Base-by-base conservation (phyloP, 2,888 invertebrate genomes). In the Lycia hirtaria region DNA sequence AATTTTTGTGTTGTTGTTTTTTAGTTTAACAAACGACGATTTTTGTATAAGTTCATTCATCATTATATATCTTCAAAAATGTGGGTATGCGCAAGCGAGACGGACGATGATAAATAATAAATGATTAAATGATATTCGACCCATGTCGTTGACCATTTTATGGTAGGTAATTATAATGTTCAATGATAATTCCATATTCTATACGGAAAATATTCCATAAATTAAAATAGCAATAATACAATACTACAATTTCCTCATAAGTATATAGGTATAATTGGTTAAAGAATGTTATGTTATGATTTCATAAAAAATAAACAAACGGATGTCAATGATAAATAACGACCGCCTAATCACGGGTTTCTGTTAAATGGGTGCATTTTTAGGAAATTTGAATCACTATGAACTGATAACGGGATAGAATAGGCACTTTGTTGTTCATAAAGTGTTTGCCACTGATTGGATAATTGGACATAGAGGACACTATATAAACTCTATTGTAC, bases 281-380 rank as follows among this genome's bases (percentile, higher is more conserved):
- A n/a, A n/a, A n/a, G n/a, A n/a, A 22, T 14, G 1, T 26, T 24
- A 17, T 26, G 14, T 54, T 4, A 28, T 49, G 37, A 58, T 47
- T 24, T 38, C 38, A 53, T 32, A 26, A 37, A n/a, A 44, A 43
- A 33, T 28, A 49, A 50, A 41, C 28, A 26, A 41, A 32, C 59
- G 54, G 59, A 59, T 10, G 50, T 55, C 24, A 50, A 40, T 22
- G 58, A 58, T 58, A 54, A 56, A 26, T 20, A 35, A 30, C 10
- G 19, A 38, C 5, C n/a, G n/a, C n/a, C 5, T 56, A 51, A 56
- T 56, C 45, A 33, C 33, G 32, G 45, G 22, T 43, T 24, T 56
- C 22, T 44, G 43, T 37, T 30, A 15, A 45, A 38, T 55, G 33
- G 41, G 14, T 20, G n/a, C 48, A 15, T 28, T 49, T 55, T 37